Evolutionary conservation across 2,888 invertebrate genomes (phyloP), one percentile per base, ranked within the genome.

Genomic region (Mechanitis mazaeus): DNA sequence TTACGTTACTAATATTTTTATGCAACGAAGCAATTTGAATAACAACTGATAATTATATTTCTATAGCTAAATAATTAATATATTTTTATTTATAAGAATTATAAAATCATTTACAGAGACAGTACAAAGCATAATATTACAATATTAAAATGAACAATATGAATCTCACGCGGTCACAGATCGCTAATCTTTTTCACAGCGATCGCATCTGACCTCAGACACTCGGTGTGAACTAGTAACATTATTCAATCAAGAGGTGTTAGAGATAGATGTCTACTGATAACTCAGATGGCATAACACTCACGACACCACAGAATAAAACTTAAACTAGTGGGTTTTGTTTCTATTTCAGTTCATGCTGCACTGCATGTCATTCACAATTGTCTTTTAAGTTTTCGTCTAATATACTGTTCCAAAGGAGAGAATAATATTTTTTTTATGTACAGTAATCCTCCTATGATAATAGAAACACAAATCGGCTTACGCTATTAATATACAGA

Each of bases 171-270:
- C 28, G 28, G 11, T 28, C 1, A 50, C 50, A 50, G 50, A 28
- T 50, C 31, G 28, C 9, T 31, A 31, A 50, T 31, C 31, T 31
- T 3, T 50, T 11, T 50, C 50, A 50, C 35, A 35, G 35, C 47
- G 33, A 54, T 35, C n/a, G 47, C 56, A 58, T 61, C 56, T 60
- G 61, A 64, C 64, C 60, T 53, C 33, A 55, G 38, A 54, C 12
- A 47, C 56, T 56, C 61, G 33, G 56, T 56, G 58, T 56, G 50
- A 54, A 38, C 47, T 56, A 47, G 57, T 54, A 55, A 58, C 33
- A 59, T 64, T 64, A 64, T 64, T 64, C 64, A 64, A 61, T 64
- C 61, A 58, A 42, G 56, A 64, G 61, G 56, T 56, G 64, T 61
- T 64, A 56, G 54, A 42, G 60, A 61, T 61, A 56, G 55, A 56